Conservation (phyloP, 2,888 invertebrate species). For the Oxytorus armatus region DNA sequence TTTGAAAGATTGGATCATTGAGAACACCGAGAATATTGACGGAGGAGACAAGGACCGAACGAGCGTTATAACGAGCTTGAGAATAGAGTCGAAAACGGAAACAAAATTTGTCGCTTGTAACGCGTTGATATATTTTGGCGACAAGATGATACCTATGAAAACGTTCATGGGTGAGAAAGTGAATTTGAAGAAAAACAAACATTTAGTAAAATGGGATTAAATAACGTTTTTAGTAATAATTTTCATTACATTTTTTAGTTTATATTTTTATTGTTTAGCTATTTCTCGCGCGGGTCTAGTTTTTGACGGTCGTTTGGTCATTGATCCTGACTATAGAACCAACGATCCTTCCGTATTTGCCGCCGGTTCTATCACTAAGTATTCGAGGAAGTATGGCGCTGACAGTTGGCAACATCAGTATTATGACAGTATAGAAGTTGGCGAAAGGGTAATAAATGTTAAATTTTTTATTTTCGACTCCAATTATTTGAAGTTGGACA, state of each 20-base stretch:
- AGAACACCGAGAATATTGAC: slow-evolving; percentile 69
- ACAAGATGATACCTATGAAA: slow-evolving; percentile 85
- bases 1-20: slow-evolving; percentile 86
- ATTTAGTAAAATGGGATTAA: too few species aligned
- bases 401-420: slow-evolving; percentile 85
- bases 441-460: slow-evolving; percentile 87
- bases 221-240: too few species aligned
- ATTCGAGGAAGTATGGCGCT: slow-evolving; percentile 87
- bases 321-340: slow-evolving; percentile 87
- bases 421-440: slow-evolving; percentile 88
- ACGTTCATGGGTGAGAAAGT: slow-evolving; percentile 83
- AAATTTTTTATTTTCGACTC: too few species aligned
- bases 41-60: slow-evolving; percentile 24
- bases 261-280: slow-evolving; percentile 81
- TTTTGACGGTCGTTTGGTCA: slow-evolving; percentile 88
- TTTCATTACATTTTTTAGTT: background rate
- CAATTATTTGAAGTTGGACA: too few species aligned
- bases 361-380: slow-evolving; percentile 88
- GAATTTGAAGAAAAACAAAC: slow-evolving; percentile 8
- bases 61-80: slow-evolving; percentile 82
- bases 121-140: slow-evolving; percentile 87
- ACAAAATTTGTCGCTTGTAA: slow-evolving; percentile 85
- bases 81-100: slow-evolving; percentile 85
- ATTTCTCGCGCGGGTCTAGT: slow-evolving; percentile 87
- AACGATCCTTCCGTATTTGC: slow-evolving; percentile 88